These are phyloP conservation scores for Lomographa bimaculata DNA, from an alignment of 2,888 invertebrate species.

Conservation along the genomic window DNA sequence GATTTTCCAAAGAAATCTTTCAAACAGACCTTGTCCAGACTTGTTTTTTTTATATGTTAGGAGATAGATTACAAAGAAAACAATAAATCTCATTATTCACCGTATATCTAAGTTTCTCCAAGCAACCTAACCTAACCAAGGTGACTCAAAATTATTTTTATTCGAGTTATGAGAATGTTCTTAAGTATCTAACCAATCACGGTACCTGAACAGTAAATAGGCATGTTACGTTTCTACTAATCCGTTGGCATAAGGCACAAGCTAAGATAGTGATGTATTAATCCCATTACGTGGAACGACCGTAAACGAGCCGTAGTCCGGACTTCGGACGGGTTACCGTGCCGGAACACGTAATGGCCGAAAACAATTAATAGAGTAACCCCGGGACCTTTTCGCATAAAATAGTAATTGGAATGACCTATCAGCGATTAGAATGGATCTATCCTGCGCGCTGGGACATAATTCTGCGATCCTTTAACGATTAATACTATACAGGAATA, in stretches of 20 bases:
- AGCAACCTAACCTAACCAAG: too few species aligned
- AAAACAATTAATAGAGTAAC: conserved; percentile 57
- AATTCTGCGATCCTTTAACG: conserved; percentile 9
- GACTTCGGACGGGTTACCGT: conserved; percentile 38
- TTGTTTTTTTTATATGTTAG: too few species aligned
- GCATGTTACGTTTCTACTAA: background rate
- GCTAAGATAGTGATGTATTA: conserved; percentile 48
- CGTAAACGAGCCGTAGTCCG: conserved; percentile 44
- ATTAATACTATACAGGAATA: background rate
- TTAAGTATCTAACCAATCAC: too few species aligned
- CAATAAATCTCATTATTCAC: too few species aligned
- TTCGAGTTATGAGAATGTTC: too few species aligned
- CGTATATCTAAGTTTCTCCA: too few species aligned
- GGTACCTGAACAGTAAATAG: too few species aligned
- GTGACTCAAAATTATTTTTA: too few species aligned
- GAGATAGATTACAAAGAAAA: too few species aligned
- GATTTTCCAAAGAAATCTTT: too few species aligned
- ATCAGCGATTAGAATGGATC: conserved; percentile 41
- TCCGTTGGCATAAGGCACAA: conserved; percentile 19
- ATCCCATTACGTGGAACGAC: conserved; percentile 50
- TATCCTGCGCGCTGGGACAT: conserved; percentile 6
- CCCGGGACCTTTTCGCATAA: conserved; percentile 47
- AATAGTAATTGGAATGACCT: conserved; percentile 47
- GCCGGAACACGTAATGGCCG: conserved; percentile 48
- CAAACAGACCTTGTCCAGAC: too few species aligned